These are phyloP conservation scores for Saguinus midas DNA, from an alignment of 2,113 vertebrate genomes.

Conservation along the genomic window DNA sequence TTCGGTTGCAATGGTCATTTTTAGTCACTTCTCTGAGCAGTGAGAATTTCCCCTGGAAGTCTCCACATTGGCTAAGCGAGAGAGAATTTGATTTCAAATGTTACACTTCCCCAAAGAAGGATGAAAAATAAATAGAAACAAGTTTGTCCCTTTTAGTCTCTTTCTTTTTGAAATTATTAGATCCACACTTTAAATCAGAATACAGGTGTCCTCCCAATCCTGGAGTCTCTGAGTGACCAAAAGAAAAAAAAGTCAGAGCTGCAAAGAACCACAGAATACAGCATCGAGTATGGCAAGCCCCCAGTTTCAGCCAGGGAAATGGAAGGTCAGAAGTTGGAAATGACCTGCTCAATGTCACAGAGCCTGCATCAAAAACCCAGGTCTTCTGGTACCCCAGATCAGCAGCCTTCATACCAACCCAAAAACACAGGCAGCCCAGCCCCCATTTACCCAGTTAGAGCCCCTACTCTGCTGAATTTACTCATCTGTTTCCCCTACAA, in stretches of 20 bases:
- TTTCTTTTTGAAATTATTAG: not conserved
- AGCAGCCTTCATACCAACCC: not conserved
- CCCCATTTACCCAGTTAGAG: not conserved
- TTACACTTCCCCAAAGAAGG: not conserved
- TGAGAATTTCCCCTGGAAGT: not conserved
- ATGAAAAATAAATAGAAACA: not conserved
- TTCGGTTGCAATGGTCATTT: not conserved
- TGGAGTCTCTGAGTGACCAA: not conserved
- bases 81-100: not conserved
- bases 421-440: not conserved
- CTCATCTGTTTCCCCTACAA: not conserved
- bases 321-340: not conserved
- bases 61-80: not conserved
- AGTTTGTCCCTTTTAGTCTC: not conserved
- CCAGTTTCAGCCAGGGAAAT: not conserved
- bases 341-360: not conserved
- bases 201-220: not conserved
- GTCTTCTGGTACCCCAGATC: not conserved
- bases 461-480: not conserved
- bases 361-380: not conserved
- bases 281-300: not conserved
- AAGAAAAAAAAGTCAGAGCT: not conserved
- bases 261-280: not conserved
- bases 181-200: conserved; percentile 15
- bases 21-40: not conserved